These are phyloP conservation scores for Sphyrna mokarran DNA, from an alignment of 2,113 vertebrate genomes.

Conservation along the genomic window DNA sequence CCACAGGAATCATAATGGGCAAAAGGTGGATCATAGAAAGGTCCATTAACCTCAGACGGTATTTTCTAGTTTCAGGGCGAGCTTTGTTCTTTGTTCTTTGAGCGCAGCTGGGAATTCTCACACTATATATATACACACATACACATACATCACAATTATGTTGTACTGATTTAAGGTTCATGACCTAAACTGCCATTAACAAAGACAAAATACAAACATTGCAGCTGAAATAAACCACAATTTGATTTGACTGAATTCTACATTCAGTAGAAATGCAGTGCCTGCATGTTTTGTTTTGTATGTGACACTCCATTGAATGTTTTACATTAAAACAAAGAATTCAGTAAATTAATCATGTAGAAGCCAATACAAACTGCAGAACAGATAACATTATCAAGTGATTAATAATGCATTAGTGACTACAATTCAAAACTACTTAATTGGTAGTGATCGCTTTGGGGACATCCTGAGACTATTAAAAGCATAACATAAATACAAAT, in stretches of 20 bases:
- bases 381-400: not conserved
- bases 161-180: not conserved
- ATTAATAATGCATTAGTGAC: constrained; percentile 26
- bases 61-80: too few species aligned
- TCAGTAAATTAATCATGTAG: not conserved
- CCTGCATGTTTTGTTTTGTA: not conserved
- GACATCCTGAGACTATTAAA: not conserved
- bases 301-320: not conserved
- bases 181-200: not conserved
- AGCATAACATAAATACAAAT: not conserved
- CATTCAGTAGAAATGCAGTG: too few species aligned
- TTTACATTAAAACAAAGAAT: not conserved
- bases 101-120: too few species aligned
- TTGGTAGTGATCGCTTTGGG: not conserved
- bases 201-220: not conserved
- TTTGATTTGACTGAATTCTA: not conserved
- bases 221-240: not conserved
- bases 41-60: too few species aligned
- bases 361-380: not conserved
- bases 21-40: too few species aligned
- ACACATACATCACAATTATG: too few species aligned
- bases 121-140: too few species aligned
- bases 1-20: too few species aligned
- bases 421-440: not conserved
- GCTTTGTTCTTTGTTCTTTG: too few species aligned